Base-by-base conservation (phyloP, 2,888 invertebrate genomes). In the Scrobipalpa atriplicella region DNA sequence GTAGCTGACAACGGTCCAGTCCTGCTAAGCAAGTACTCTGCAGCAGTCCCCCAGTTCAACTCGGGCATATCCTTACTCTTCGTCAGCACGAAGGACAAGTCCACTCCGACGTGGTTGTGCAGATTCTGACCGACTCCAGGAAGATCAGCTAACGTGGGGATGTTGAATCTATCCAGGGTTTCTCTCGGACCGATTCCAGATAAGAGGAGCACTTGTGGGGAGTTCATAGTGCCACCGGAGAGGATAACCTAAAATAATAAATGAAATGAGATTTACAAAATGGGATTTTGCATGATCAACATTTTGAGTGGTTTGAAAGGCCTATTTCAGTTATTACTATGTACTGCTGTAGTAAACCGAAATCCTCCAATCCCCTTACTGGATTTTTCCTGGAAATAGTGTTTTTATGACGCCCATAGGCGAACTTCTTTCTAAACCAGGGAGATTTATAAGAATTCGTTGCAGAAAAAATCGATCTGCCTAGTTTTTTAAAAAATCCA, bases 61-160 rank as follows among this genome's bases (percentile, higher is more conserved):
- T 94, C 93, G 2, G 93, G 93, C 0, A 86, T 80, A 56, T 93
- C 92, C 0, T 92, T 89, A 54, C 92, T 88, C 66, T 93, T 90
- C 5, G 80, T 87, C 73, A 95, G 82, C 0, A 88, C 87, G 76
- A 93, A 95, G n/a, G 92, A 89, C 9, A 95, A 71, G 7, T 87
- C 89, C 41, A 94, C 94, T 0, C 95, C 94, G 0, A 95, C 94
- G 74, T 96, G 95, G 78, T 95, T 95, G 67, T 95, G 95, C 0
- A 96, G 83, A 76, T 95, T 96, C 75, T 94, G 93, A 0, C 96
- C 95, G 0, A 96, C 95, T 0, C 95, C 95, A 0, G 95, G 95
- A 19, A 95, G 83, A 69, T 95, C 93, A 69, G 94, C 93, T 36
- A 95, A 87, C 10, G 94, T 90, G 6, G 93, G 93, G 38, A 96